These are phyloP conservation scores for Rostratula benghalensis DNA, from an alignment of 2,113 vertebrate species.

Conservation along the genomic window DNA sequence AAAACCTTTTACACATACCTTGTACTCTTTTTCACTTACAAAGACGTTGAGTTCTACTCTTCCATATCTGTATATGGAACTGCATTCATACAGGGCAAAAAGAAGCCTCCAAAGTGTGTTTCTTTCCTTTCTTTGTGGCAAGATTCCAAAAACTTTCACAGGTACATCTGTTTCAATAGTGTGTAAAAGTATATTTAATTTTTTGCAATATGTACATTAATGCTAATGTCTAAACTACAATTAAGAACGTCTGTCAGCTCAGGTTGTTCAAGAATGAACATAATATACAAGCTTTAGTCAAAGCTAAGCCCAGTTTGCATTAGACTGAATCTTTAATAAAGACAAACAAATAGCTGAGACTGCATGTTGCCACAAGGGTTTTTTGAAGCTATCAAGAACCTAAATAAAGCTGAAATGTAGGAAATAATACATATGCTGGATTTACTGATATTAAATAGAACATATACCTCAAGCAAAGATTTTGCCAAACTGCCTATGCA, in stretches of 20 bases:
- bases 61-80: slow-evolving; percentile 87
- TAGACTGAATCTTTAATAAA: neutral
- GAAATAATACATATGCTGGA: neutral
- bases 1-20: slow-evolving; percentile 73
- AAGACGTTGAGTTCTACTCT: slow-evolving; percentile 90
- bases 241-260: neutral
- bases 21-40: slow-evolving; percentile 85
- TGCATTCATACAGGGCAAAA: slow-evolving; percentile 83
- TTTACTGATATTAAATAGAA: neutral
- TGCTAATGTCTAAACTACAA: neutral
- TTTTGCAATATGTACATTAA: neutral
- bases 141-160: slow-evolving; percentile 86
- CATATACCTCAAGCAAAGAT: neutral
- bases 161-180: slow-evolving; percentile 79
- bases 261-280: neutral
- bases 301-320: neutral
- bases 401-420: neutral
- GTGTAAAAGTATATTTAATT: neutral
- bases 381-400: neutral
- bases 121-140: slow-evolving; percentile 78
- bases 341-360: neutral
- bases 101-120: slow-evolving; percentile 82
- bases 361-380: neutral
- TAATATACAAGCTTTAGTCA: neutral
- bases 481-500: neutral